Evolutionary conservation across 2,113 vertebrate species (phyloP), one percentile per base, ranked within the genome.

Genomic region (Cacatua alba): DNA sequence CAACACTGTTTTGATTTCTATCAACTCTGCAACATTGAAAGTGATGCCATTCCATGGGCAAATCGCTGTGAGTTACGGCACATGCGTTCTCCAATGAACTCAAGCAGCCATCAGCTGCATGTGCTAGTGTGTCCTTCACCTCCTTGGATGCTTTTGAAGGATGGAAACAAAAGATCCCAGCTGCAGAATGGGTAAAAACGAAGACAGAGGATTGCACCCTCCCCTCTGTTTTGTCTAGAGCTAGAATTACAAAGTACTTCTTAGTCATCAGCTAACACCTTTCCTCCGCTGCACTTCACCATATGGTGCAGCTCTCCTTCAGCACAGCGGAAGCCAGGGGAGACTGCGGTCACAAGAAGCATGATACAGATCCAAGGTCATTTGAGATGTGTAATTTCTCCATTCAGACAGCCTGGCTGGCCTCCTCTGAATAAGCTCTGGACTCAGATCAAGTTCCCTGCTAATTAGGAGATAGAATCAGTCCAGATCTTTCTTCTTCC

Each of bases 381-480:
- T 68, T 77, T 17, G 12, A 52, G 65, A 82, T 43, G 44, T 17
- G 5, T 10, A 33, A 59, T 86, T 92, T 75, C 86, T 52, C 44
- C n/a, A 60, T 81, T 91, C 91, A 91, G 86, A 43, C 51, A 88
- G 52, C 18, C 64, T 75, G 80, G 46, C 41, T 77, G 43, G 46
- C 53, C 70, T 90, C 71, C n/a, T 78, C 6, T 37, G 69, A 86
- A 46, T 71, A 75, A 92, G 28, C 64, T 70, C 39, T 90, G 87
- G 85, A 78, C 51, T 72, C 90, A 43, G 39, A 79, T 52, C 85
- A 89, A 91, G 75, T 82, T 81, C 18, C 20, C 19, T 88, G 64
- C 85, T 82, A 92, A 92, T 85, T 60, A 90, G 70, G 25, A 76
- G 67, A 59, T 35, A 60, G 9, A 80, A 53, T 65, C 67, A 63